Evolutionary conservation across 2,888 invertebrate species (phyloP).

Genomic region (Drosophila trichaetosa): DNA sequence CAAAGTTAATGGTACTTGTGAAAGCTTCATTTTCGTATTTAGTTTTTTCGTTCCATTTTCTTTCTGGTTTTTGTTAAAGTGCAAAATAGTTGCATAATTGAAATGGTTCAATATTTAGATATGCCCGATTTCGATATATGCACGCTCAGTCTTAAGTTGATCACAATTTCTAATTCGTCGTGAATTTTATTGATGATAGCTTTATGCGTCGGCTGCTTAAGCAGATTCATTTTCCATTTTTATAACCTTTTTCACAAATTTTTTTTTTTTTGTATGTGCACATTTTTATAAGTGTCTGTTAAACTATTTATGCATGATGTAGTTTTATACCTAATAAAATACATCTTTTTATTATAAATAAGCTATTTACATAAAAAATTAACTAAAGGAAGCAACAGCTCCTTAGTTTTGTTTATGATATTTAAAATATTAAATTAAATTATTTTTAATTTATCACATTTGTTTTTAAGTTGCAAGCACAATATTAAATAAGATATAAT

Average conservation of each 20-base stretch:
- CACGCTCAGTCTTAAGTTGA: not conserved
- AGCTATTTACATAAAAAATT: not conserved
- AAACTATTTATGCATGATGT: not conserved
- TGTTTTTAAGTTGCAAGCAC: not conserved
- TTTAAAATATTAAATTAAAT: not conserved
- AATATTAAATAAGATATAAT: not conserved
- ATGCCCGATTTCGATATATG: not conserved
- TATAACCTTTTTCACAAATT: too few species aligned
- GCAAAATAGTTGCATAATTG: not conserved
- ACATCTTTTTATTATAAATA: not conserved
- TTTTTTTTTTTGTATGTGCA: not conserved
- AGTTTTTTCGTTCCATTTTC: not conserved
- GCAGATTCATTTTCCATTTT: not conserved
- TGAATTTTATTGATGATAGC: not conserved
- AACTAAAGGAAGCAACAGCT: not conserved
- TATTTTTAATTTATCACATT: not conserved
- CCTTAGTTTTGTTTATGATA: not conserved
- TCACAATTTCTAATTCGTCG: not conserved
- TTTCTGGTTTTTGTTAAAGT: not conserved
- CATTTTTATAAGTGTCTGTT: not conserved
- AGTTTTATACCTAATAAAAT: not conserved
- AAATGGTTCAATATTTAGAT: not conserved
- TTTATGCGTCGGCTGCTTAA: not conserved
- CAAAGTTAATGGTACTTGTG: slow-evolving; percentile 87
- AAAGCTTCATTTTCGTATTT: slow-evolving; percentile 34